Conservation (phyloP, 2,113 vertebrate genomes). For the Pachyramphus minor region DNA sequence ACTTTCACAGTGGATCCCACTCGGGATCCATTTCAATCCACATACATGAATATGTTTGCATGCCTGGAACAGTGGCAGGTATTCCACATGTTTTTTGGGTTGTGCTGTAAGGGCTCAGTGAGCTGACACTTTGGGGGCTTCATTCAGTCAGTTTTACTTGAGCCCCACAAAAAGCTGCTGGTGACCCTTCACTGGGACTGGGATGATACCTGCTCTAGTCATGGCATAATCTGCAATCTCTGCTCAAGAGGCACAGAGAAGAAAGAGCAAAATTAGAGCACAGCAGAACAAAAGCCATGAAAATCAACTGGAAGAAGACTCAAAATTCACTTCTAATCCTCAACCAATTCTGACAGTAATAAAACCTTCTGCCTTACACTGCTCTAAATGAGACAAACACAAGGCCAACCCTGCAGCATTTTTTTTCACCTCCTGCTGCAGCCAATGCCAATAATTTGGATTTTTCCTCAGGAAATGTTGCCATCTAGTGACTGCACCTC, state of each 20-base stretch:
- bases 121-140: neutral
- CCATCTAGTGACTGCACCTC: slow-evolving; percentile 27
- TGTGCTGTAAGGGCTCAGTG: neutral
- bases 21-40: neutral
- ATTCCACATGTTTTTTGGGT: neutral
- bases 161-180: neutral
- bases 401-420: slow-evolving; percentile 18
- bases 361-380: neutral
- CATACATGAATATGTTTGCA: accelerated
- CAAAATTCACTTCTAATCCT: neutral
- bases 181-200: neutral
- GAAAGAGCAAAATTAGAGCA: neutral
- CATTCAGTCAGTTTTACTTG: neutral
- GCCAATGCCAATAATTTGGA: neutral
- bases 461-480: slow-evolving; percentile 13
- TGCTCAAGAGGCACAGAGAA: neutral
- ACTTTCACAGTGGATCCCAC: neutral
- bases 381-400: neutral
- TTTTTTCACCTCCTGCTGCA: neutral
- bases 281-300: neutral
- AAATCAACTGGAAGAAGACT: neutral
- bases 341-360: neutral
- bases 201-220: neutral
- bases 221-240: neutral
- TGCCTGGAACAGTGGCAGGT: neutral